Evolutionary conservation across 2,888 invertebrate genomes (phyloP).

Genomic region (Tenthredo distinguenda): DNA sequence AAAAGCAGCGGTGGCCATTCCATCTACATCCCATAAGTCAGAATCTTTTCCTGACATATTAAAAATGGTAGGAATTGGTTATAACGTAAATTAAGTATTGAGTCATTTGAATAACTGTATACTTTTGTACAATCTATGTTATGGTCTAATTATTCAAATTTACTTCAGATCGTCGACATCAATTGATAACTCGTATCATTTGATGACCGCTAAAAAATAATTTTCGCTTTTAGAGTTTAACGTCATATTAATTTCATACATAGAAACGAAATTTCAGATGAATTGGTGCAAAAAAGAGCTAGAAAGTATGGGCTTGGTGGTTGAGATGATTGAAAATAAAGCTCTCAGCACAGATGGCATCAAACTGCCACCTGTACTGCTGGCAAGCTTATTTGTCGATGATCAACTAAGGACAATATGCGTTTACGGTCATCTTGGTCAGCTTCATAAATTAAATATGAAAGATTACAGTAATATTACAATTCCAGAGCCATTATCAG

Average conservation of each 20-base stretch:
- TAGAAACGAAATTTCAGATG: conserved; percentile 56
- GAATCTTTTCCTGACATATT: conserved; percentile 58
- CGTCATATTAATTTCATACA: background rate
- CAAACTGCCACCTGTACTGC: conserved; percentile 62
- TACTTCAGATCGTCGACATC: conserved; percentile 2
- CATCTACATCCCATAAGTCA: conserved; percentile 58
- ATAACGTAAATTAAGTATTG: background rate
- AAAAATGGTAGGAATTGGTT: conserved; percentile 60
- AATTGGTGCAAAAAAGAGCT: conserved; percentile 61
- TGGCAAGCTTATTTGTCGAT: conserved; percentile 60
- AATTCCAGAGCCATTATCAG: background rate
- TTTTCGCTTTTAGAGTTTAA: background rate
- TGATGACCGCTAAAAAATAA: background rate
- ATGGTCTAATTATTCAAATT: background rate
- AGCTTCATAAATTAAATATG: conserved; percentile 24
- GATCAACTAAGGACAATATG: conserved; percentile 63
- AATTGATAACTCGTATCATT: background rate
- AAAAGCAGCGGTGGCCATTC: conserved; percentile 62
- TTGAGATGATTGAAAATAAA: conserved; percentile 60
- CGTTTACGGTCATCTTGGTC: conserved; percentile 65
- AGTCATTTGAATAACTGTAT: background rate
- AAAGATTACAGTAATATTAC: background rate
- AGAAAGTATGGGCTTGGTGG: conserved; percentile 58
- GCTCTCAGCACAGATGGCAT: conserved; percentile 37
- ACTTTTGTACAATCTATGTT: background rate